Percentiles rank a stretch among this genome's conserved stretches.
Conservation (phyloP, 2,797 vertebrate species). For the Pachyuromys duprasi region DNA sequence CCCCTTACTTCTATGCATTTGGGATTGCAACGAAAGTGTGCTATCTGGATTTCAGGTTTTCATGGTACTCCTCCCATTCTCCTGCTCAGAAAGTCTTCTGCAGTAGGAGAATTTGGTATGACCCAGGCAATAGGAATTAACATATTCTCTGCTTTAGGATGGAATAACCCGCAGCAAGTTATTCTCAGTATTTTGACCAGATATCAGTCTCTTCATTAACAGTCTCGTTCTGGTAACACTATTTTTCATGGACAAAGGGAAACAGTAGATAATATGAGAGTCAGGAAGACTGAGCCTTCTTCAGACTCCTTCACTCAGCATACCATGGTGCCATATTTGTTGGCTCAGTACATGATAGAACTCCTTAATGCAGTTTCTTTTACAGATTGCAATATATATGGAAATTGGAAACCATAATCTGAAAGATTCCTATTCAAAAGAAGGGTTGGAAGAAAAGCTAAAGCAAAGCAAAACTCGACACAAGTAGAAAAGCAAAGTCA, state of each 20-base stretch:
- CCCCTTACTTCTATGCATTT: neutral
- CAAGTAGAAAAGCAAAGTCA: conserved; percentile 18
- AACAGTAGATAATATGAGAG: neutral
- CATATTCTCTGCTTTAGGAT: neutral
- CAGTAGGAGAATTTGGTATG: neutral
- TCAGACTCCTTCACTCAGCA: neutral
- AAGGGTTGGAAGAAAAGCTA: neutral
- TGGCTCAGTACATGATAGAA: neutral
- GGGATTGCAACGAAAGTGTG: neutral
- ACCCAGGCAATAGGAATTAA: neutral
- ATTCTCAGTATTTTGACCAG: neutral
- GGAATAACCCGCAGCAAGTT: neutral
- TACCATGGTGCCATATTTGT: neutral
- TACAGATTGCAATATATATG: neutral
- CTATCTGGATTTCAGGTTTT: neutral
- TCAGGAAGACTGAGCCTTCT: neutral
- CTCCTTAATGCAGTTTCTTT: neutral
- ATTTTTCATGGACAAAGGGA: neutral
- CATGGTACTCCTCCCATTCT: neutral
- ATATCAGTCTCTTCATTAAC: neutral
- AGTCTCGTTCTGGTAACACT: neutral
- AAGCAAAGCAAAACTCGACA: neutral
- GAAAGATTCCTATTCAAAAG: conserved; percentile 10
- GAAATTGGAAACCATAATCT: neutral
- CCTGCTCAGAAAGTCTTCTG: neutral